These are phyloP conservation scores for Myrmecobius fasciatus DNA, from an alignment of 2,113 vertebrate genomes.

Conservation along the genomic window DNA sequence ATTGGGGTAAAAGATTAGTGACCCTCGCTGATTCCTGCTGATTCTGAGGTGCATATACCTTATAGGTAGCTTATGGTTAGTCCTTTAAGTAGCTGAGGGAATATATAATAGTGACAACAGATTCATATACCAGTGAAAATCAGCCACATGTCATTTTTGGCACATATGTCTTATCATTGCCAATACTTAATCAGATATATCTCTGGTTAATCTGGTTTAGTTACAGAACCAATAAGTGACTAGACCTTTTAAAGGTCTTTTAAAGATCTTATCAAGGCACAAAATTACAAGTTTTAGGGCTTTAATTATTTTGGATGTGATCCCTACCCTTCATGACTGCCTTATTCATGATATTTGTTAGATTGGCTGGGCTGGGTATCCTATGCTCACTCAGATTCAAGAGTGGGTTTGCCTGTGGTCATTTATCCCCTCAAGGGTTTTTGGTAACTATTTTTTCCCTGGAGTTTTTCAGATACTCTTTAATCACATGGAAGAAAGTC, in stretches of 20 bases:
- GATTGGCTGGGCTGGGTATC: neutral
- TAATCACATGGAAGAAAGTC: slow-evolving; percentile 21
- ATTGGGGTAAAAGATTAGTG: slow-evolving; percentile 41
- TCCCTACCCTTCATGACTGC: neutral
- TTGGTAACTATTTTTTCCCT: neutral
- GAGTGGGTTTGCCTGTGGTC: slow-evolving; percentile 14
- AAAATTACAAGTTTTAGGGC: neutral
- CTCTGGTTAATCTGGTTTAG: neutral
- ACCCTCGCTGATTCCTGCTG: slow-evolving; percentile 23
- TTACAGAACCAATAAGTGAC: neutral
- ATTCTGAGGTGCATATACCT: slow-evolving; percentile 19
- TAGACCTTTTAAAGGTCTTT: neutral
- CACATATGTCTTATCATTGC: slow-evolving; percentile 15
- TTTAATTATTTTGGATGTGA: neutral
- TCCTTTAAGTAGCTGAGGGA: slow-evolving; percentile 35
- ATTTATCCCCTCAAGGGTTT: slow-evolving; percentile 15
- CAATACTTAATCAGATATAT: slow-evolving; percentile 35
- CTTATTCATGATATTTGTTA: neutral
- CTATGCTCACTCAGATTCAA: slow-evolving; percentile 9
- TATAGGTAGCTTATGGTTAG: neutral
- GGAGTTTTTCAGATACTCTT: neutral
- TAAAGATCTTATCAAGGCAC: neutral
- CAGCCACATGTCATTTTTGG: slow-evolving; percentile 26
- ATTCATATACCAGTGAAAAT: slow-evolving; percentile 27
- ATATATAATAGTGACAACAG: slow-evolving; percentile 9